Percentiles rank a stretch among this genome's conserved stretches.
Evolutionary conservation across 1,140 invertebrate species (phyloP).

Genomic region (Eurosta solidaginis): DNA sequence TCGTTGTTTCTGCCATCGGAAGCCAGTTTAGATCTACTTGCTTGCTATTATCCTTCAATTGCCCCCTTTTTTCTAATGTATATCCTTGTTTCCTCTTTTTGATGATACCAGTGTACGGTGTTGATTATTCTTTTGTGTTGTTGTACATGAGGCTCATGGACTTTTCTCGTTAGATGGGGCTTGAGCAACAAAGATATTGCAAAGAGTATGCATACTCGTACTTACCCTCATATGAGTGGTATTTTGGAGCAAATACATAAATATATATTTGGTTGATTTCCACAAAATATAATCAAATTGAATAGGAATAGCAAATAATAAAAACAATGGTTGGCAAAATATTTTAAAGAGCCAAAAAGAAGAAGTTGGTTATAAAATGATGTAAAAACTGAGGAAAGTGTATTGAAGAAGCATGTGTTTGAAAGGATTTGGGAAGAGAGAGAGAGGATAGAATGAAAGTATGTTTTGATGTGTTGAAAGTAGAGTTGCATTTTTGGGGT

Average conservation of each 20-base stretch:
- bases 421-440: background rate
- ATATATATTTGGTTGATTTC: background rate
- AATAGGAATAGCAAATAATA: constrained; percentile 25
- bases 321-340: constrained; percentile 25
- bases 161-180: background rate
- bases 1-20: no score
- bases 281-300: constrained; percentile 22
- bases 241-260: background rate
- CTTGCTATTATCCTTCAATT: constrained; percentile 15
- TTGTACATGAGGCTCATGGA: constrained; percentile 15
- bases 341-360: constrained; percentile 20
- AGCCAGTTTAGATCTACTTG: background rate
- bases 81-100: constrained; percentile 24
- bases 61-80: constrained; percentile 24
- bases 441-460: background rate
- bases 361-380: constrained; percentile 16
- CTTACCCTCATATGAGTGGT: background rate
- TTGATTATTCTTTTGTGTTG: constrained; percentile 30
- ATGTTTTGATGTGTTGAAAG: background rate
- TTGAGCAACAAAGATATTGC: background rate
- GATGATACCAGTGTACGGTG: background rate
- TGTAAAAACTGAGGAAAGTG: background rate
- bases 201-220: background rate
- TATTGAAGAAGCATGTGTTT: no score
- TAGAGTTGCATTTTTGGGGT: no score